phyloP scores from a whole-genome alignment of 1,140 invertebrate species.

The Tachypleus tridentatus region DNA sequence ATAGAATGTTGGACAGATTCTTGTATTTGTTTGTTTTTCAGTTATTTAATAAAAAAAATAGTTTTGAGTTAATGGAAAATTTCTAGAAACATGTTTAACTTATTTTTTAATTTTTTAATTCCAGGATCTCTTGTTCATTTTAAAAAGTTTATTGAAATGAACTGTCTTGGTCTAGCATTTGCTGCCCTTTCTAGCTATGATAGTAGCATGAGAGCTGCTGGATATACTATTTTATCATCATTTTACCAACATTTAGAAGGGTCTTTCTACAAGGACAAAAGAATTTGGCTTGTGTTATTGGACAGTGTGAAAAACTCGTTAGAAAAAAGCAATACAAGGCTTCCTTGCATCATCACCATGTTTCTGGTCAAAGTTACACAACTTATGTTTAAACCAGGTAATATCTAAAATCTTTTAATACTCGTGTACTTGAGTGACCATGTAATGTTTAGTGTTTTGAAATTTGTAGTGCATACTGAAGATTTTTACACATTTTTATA shows the following conservation, averaged over 20 bases:
- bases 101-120: not conserved
- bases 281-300: conserved; percentile 37
- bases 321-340: conserved; percentile 29
- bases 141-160: conserved; percentile 48
- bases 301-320: conserved; percentile 42
- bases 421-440: too few species aligned
- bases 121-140: conserved; percentile 47
- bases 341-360: conserved; percentile 52
- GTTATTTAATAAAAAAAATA: too few species aligned
- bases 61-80: too few species aligned
- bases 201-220: conserved; percentile 44
- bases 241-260: conserved; percentile 54
- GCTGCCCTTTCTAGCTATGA: conserved; percentile 47
- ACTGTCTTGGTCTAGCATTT: conserved; percentile 50
- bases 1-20: too few species aligned
- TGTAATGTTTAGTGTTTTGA: too few species aligned
- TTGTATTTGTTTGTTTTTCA: too few species aligned
- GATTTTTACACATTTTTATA: too few species aligned
- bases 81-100: too few species aligned
- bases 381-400: conserved; percentile 46
- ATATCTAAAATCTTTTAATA: too few species aligned
- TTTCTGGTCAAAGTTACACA: conserved; percentile 53
- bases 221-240: conserved; percentile 49
- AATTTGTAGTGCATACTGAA: too few species aligned
- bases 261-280: conserved; percentile 44